Base-by-base conservation (phyloP, 64 coral and sea anemone genomes). In the Montipora capricornis region DNA sequence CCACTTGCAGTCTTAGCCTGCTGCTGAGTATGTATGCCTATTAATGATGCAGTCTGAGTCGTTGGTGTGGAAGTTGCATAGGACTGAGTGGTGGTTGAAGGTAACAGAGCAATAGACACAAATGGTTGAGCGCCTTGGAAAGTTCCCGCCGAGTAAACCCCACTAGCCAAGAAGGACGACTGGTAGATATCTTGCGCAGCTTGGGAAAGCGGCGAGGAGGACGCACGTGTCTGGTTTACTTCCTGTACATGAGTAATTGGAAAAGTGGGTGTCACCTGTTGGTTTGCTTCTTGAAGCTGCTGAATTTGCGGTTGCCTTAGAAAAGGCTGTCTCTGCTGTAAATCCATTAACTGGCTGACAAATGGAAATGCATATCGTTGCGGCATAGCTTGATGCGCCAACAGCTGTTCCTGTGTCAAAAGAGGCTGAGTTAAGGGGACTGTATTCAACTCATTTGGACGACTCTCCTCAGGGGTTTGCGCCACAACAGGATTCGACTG, bases 131-230 rank as follows among this genome's bases (percentile, higher is more conserved):
- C 58, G 1, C 88, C 89, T 62, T 94, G 92, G 77, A 98, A 98
- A 24, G 75, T 87, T 13, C 93, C 86, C 76, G 96, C 84, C 13
- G 96, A 89, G 73, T 98, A 98, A 0, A 98, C 58, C 55, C 91
- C 94, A 44, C 80, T 88, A 75, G 77, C 53, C 59, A 98, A 29
- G 50, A 85, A 91, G 8, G 86, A 87, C 17, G 95, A 88, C 71
- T 71, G 96, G 20, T 94, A 98, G 69, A 98, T 50, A 58, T 98
- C 96, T 73, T 87, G 80, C 6, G 89, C 66, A 64, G 92, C 22
- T 78, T 98, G 96, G 11, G 96, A 92, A 2, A 98, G 85, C 52
- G 95, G 95, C 2, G 96, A 98, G n/a, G 96, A 80, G 6, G 96
- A 87, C 12, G 93, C 79, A 12, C 90, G 88, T 49, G 93, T 66